Percentiles rank a stretch among this genome's conserved stretches.
phyloP scores from a whole-genome alignment of 2,888 invertebrate species.

The Glyphotaelius pellucidus region DNA sequence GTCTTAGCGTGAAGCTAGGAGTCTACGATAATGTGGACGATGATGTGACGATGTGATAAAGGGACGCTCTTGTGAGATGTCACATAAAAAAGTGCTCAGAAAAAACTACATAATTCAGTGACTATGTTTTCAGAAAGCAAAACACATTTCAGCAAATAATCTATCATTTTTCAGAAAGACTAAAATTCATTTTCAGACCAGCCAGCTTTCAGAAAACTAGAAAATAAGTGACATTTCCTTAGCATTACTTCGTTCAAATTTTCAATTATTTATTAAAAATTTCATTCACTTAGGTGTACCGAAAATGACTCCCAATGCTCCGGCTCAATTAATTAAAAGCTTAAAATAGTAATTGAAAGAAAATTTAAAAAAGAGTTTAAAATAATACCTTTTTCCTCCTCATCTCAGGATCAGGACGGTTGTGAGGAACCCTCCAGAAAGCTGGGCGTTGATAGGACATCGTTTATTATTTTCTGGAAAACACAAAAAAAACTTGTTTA shows the following conservation, averaged over 20 bases:
- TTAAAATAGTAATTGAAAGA: not conserved
- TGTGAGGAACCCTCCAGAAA: slow-evolving; percentile 79
- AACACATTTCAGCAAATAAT: not conserved
- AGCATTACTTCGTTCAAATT: not conserved
- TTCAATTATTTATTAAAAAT: not conserved
- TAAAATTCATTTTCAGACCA: not conserved
- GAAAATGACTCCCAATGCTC: not conserved
- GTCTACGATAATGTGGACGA: too few species aligned
- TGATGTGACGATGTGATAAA: too few species aligned
- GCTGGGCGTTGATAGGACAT: slow-evolving; percentile 82
- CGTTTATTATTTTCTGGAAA: slow-evolving; percentile 37
- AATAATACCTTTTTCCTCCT: slow-evolving; percentile 5
- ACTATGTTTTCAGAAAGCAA: not conserved
- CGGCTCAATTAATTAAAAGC: too few species aligned
- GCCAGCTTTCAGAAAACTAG: not conserved
- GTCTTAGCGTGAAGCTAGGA: too few species aligned
- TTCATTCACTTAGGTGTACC: not conserved
- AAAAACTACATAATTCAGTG: too few species aligned
- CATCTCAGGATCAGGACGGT: slow-evolving; percentile 73
- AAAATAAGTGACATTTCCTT: not conserved
- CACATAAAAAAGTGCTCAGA: too few species aligned
- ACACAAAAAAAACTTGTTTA: not conserved
- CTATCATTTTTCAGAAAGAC: not conserved
- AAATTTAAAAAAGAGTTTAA: not conserved
- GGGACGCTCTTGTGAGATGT: too few species aligned